Evolutionary conservation across 2,113 vertebrate species (phyloP), one percentile per base, ranked within the genome.

Genomic region (Gymnobelideus leadbeateri): DNA sequence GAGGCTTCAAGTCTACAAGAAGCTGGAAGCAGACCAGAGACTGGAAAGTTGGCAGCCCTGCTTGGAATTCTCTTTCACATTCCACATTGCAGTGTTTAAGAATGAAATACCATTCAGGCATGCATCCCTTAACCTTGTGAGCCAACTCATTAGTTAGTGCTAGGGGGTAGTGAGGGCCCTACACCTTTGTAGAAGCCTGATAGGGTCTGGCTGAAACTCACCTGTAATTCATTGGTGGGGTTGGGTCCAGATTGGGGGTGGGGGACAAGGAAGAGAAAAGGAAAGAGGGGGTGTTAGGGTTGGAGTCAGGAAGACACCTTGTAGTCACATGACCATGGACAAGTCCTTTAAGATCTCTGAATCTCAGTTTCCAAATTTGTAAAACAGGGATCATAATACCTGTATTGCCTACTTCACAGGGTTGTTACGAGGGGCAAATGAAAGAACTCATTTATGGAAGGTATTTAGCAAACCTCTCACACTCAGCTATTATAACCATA

Each of bases 31-130:
- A 89, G 55, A 51, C 93, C 84, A 28, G 46, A 55, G 43, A 2
- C 89, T 89, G 61, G 92, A 94, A 94, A 96, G 92, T 10, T 95
- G 77, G 95, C 90, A 93, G 5, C 93, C 94, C 90, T 89, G 91
- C 91, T 51, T 89, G 89, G 93, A 95, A 94, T 51, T 92, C 24
- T 51, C 53, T 26, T 93, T 95, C 77, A 94, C 93, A 96, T 94
- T 91, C 91, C 53, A 57, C 53, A 91, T 12, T n/a, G 93, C 89
- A 94, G 77, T 91, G 50, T 77, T 92, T 89, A 93, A 89, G 90
- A 91, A 95, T 55, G 91, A 96, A 94, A 92, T 11, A 92, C 52
- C 90, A 23, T 51, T 52, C 50, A 2, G 91, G 46, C 90, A 55
- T 90, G 84, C 37, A 43, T 7, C 89, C 43, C 47, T 16, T 21